These are phyloP conservation scores for Xiphydria camelus DNA, from an alignment of 2,888 invertebrate species.

Conservation along the genomic window DNA sequence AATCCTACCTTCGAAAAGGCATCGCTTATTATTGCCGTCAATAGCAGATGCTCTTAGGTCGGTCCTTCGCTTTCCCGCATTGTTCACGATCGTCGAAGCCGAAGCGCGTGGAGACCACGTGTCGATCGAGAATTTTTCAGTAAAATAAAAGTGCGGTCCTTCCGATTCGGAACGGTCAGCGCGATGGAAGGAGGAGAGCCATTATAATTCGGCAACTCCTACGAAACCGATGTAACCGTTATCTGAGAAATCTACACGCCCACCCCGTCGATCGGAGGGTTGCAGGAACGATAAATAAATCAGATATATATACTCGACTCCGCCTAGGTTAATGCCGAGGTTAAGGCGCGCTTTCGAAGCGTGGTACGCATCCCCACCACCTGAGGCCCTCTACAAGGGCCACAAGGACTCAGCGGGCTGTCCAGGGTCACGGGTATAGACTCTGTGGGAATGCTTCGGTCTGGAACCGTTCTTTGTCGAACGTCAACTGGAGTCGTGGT, in stretches of 20 bases:
- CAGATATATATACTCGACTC: conserved; percentile 27
- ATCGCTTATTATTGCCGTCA: no score
- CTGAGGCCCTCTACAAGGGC: conserved; percentile 10
- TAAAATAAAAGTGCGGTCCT: no score
- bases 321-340: conserved; percentile 12
- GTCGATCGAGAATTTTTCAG: no score
- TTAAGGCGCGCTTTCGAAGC: conserved; percentile 1
- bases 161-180: no score
- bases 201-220: conserved; percentile 19
- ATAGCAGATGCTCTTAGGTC: no score
- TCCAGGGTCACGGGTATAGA: conserved; percentile 6
- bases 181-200: no score
- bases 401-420: conserved; percentile 37
- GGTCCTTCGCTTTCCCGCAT: no score
- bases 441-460: conserved; percentile 2
- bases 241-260: conserved; percentile 31
- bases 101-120: no score
- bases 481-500: background rate
- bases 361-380: conserved; percentile 13
- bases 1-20: no score
- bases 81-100: no score
- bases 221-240: conserved; percentile 25
- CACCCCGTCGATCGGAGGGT: conserved; percentile 29
- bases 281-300: conserved; percentile 33
- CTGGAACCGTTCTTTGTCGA: background rate